These are phyloP conservation scores for Gastrophysa polygoni DNA, from an alignment of 2,888 invertebrate genomes.

Conservation along the genomic window DNA sequence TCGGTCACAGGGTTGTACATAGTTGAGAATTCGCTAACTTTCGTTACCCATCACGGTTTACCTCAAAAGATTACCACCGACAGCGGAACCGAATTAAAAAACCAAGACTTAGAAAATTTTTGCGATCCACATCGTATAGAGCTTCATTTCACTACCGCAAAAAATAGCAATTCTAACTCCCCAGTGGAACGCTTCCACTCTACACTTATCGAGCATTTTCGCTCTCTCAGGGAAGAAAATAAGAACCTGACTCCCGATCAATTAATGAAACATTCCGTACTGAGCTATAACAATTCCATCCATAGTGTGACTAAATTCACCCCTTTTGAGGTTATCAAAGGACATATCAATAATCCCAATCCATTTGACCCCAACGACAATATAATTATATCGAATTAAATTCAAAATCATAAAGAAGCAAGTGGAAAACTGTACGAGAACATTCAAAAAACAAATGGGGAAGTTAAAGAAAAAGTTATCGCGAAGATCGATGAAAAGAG, in stretches of 20 bases:
- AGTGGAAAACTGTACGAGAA: not conserved
- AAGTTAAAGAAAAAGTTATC: not conserved
- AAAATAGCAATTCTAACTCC: constrained; percentile 14
- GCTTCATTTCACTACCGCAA: not conserved
- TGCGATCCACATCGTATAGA: constrained; percentile 1
- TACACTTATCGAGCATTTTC: constrained; percentile 1
- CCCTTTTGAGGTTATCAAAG: not conserved
- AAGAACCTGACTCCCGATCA: not conserved
- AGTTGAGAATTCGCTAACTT: constrained; percentile 10
- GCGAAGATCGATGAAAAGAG: not conserved
- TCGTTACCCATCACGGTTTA: constrained; percentile 6
- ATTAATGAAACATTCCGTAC: constrained; percentile 1
- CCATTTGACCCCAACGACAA: constrained; percentile 4
- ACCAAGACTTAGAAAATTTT: constrained; percentile 3
- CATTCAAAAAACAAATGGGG: not conserved
- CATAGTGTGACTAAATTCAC: constrained; percentile 10
- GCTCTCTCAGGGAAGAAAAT: constrained; percentile 7
- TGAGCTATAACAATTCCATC: constrained; percentile 5
- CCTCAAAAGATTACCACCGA: constrained; percentile 18
- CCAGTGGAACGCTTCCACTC: constrained; percentile 9
- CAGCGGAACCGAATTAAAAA: constrained; percentile 9
- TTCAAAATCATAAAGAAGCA: constrained; percentile 3
- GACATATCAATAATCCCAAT: not conserved
- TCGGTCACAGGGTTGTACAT: not conserved
- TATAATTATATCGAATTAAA: not conserved